Evolutionary conservation across 2,797 vertebrate genomes (phyloP).

Genomic region (Denticeps clupeoides): DNA sequence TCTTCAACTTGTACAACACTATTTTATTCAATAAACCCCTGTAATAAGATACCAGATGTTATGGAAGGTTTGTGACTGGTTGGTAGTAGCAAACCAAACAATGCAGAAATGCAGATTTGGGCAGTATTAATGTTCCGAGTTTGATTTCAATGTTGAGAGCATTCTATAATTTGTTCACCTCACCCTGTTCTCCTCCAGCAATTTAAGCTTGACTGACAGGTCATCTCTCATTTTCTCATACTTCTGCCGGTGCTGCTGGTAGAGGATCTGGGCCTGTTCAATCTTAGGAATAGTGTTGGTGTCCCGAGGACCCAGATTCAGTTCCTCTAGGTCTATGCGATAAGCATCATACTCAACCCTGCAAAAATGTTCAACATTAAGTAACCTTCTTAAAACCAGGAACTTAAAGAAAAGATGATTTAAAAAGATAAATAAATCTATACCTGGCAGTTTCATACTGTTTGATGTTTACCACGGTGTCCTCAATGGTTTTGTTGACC

Average conservation of each 20-base stretch:
- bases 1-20: too few relatives aligned
- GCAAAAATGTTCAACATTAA: neutral
- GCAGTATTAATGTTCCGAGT: too few relatives aligned
- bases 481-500: conserved; percentile 87
- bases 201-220: conserved; percentile 77
- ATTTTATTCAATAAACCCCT: too few relatives aligned
- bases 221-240: conserved; percentile 75
- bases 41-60: too few relatives aligned
- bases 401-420: neutral
- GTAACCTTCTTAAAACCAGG: neutral
- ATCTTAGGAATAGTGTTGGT: conserved; percentile 73
- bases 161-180: conserved; percentile 1
- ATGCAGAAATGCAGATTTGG: too few relatives aligned
- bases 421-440: neutral
- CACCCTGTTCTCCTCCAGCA: conserved; percentile 90
- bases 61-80: too few relatives aligned
- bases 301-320: conserved; percentile 81
- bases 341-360: conserved; percentile 87
- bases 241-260: conserved; percentile 73
- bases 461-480: conserved; percentile 78
- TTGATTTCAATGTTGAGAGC: too few relatives aligned
- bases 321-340: conserved; percentile 82
- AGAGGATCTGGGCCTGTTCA: conserved; percentile 76
- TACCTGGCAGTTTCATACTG: conserved; percentile 84
- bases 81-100: too few relatives aligned